A percentile compares a stretch with the other conserved stretches of the same genome.
Conservation (phyloP, 2,888 invertebrate genomes). For the Drosophila atroscutellata region DNA sequence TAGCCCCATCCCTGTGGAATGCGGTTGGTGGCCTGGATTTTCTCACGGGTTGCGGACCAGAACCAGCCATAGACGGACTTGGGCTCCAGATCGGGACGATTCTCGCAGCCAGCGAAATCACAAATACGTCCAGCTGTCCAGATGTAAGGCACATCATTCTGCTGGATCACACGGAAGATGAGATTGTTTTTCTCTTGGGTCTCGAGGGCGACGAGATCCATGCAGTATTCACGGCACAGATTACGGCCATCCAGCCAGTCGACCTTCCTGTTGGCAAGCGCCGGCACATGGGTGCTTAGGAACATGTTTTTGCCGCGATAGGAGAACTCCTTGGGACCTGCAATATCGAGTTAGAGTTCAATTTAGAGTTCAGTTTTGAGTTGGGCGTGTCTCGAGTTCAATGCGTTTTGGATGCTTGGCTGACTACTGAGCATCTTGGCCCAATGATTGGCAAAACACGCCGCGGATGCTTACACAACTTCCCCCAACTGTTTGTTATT, state of each 20-base stretch:
- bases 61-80: slow-evolving; percentile 95
- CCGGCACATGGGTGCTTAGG: slow-evolving; percentile 92
- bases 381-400: slow-evolving; percentile 30
- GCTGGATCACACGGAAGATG: slow-evolving; percentile 94
- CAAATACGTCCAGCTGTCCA: slow-evolving; percentile 97
- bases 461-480: slow-evolving; percentile 76
- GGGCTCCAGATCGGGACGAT: slow-evolving; percentile 93
- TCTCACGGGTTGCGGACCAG: slow-evolving; percentile 96
- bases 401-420: slow-evolving; percentile 13
- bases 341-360: slow-evolving; percentile 25
- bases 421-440: slow-evolving; percentile 24
- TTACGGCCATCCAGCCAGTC: slow-evolving; percentile 97
- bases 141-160: slow-evolving; percentile 95
- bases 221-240: slow-evolving; percentile 96
- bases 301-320: slow-evolving; percentile 95
- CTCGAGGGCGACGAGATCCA: slow-evolving; percentile 96
- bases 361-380: slow-evolving; percentile 16
- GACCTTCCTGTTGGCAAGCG: slow-evolving; percentile 91
- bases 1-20: slow-evolving; percentile 87
- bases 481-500: slow-evolving; percentile 43
- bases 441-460: slow-evolving; percentile 63
- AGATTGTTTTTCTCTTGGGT: slow-evolving; percentile 96
- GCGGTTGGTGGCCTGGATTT: slow-evolving; percentile 93
- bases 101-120: slow-evolving; percentile 96
- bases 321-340: slow-evolving; percentile 96